Evolutionary conservation across 2,888 invertebrate species (phyloP), one percentile per base, ranked within the genome.

Genomic region (Deilephila porcellus): DNA sequence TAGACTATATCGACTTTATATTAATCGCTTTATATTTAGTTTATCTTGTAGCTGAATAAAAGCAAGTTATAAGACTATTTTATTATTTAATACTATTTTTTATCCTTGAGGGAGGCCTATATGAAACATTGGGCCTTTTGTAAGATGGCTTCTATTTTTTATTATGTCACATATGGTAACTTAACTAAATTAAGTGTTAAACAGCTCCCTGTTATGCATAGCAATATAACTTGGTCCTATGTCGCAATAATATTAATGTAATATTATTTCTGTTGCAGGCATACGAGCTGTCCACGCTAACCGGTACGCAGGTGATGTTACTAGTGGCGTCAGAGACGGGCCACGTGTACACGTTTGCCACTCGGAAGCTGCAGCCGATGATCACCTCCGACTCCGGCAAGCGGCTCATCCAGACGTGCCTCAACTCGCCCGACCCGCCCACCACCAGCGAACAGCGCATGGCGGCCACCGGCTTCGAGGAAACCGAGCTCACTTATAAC

Each of bases 311-410:
- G 95, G 99, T 99, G 92, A 99, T 99, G 99, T 96, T 99, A 85
- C 96, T 99, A 88, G 99, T 99, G 80, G 99, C 99, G 76, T 99
- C 98, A 79, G 99, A 99, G 94, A 99, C 99, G 29, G 99, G 99
- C 73, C 99, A 99, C 95, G 99, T 99, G 86, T 99, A 99, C 95
- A 99, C 99, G 78, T 99, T 99, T 95, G 99, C 99, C 78, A 99
- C 99, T 82, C 96, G 99, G 82, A 99, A 99, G 92, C 96, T 99
- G 73, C 99, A 99, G 93, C 99, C 99, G 81, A 99, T 99, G 99
- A 99, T 99, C 92, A 99, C 99, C 70, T 99, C 99, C 82, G 98
- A 98, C 90, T 97, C 98, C 76, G 99, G 99, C 82, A 99, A 99
- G 93, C 98, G 99, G 80, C 96, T 99, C 83, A 99, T 99, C 87